Evolutionary conservation across 1,140 invertebrate species (phyloP), one percentile per base, ranked within the genome.

Genomic region (Drosophila nebulosa): DNA sequence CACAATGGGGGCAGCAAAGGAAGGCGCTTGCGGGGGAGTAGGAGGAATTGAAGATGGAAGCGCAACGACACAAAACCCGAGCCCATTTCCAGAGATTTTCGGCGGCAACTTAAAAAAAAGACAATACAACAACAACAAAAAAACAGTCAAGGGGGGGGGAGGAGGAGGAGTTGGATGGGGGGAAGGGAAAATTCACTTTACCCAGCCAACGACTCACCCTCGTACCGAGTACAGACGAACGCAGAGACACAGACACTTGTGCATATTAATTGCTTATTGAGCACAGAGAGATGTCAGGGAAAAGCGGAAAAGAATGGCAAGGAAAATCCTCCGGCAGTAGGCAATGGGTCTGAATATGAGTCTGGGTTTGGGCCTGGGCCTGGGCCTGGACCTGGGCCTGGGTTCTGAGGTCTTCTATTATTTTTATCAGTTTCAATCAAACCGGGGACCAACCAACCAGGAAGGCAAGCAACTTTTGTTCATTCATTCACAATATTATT

Each of bases 251-350:
- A 79, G 81, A 84, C 77, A 86, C 81, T 86, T 85, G 81, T 86
- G 81, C 81, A 85, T 85, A 85, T 86, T 85, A 85, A 85, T 85
- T 81, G 80, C 80, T 85, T 85, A 85, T 86, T 85, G 81, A 85
- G 81, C 80, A 74, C 80, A 74, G 79, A 57, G 35, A 26, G 10
- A 9, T 36, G 56, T 55, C 22, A 12, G 32, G 39, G 62, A 35
- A 63, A 59, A 69, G 21, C 10, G 53, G 53, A 32, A 55, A 58
- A 62, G 73, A 73, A 73, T 66, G 62, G 58, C 65, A 66, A 53
- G 51, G 64, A 74, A 75, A 74, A 69, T 74, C 73, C 73, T 67
- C 64, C 24, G 42, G 53, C 71, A 79, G 26, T 5, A 18, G 6
- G 16, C 16, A 10, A 46, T 16, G 39, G 7, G 16, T 46, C 5